These are phyloP conservation scores for Procavia capensis DNA, from an alignment of 2,113 vertebrate species.

Conservation along the genomic window DNA sequence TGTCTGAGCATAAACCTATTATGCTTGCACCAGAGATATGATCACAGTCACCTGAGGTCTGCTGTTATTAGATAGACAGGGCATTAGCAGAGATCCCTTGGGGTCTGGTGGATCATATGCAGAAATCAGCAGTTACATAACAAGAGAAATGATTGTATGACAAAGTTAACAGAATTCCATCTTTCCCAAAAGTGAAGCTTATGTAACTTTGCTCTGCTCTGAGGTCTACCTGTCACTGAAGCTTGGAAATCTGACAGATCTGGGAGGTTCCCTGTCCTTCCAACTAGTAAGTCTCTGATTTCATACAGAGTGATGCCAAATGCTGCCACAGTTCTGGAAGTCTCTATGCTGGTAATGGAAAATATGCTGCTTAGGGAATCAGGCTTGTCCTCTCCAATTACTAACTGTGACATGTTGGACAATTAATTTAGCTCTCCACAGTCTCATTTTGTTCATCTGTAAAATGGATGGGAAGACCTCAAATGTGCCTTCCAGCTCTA, in stretches of 20 bases:
- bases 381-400: not conserved
- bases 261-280: not conserved
- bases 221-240: not conserved
- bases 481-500: not conserved
- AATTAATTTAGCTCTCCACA: not conserved
- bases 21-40: not conserved
- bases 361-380: not conserved
- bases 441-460: not conserved
- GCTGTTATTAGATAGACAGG: not conserved
- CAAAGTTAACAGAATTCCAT: not conserved
- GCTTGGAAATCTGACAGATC: not conserved
- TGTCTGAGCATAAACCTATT: not conserved
- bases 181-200: not conserved
- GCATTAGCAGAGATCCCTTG: not conserved
- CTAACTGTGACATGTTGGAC: not conserved
- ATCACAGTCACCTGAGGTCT: not conserved
- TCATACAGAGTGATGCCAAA: not conserved
- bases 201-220: not conserved
- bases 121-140: not conserved
- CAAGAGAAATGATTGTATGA: not conserved
- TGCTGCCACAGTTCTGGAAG: not conserved
- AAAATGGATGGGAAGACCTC: not conserved
- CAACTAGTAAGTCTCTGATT: not conserved
- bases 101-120: not conserved
- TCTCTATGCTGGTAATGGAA: not conserved